Evolutionary conservation across 2,797 vertebrate genomes (phyloP).

Genomic region (Fringilla coelebs): DNA sequence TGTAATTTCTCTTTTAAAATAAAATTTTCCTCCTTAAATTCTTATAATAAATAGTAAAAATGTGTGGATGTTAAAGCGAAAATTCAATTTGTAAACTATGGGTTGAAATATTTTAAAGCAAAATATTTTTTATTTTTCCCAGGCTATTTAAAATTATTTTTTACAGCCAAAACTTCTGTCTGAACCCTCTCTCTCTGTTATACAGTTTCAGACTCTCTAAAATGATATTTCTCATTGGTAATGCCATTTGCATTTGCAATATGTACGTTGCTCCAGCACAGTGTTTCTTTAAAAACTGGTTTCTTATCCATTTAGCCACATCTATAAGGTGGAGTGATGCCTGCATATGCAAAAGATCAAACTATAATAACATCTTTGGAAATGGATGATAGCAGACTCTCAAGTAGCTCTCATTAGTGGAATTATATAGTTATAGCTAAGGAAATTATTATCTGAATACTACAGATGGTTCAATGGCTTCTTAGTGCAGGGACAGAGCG

Average conservation of each 20-base stretch:
- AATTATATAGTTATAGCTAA: conserved; percentile 52
- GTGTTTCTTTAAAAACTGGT: conserved; percentile 31
- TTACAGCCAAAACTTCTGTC: not conserved
- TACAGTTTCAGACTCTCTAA: not conserved
- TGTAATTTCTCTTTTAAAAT: not conserved
- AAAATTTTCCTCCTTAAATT: not conserved
- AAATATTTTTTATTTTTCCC: not conserved
- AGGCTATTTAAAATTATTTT: not conserved
- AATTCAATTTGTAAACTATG: not conserved
- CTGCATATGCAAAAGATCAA: conserved; percentile 54
- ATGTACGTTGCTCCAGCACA: not conserved
- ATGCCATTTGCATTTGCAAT: not conserved
- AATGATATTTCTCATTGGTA: not conserved
- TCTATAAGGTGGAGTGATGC: conserved; percentile 32
- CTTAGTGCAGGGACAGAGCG: conserved; percentile 42
- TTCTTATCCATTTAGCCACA: conserved; percentile 16
- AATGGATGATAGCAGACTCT: conserved; percentile 52
- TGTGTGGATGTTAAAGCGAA: not conserved
- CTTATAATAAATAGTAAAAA: not conserved
- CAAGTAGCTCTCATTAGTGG: conserved; percentile 63
- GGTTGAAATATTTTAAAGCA: not conserved
- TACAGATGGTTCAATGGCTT: conserved; percentile 67
- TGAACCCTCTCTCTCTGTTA: not conserved
- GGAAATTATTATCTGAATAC: conserved; percentile 59
- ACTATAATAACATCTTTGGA: conserved; percentile 54